Evolutionary conservation across 2,888 invertebrate species (phyloP), one percentile per base, ranked within the genome.

Genomic region (Cotesia congregata): DNA sequence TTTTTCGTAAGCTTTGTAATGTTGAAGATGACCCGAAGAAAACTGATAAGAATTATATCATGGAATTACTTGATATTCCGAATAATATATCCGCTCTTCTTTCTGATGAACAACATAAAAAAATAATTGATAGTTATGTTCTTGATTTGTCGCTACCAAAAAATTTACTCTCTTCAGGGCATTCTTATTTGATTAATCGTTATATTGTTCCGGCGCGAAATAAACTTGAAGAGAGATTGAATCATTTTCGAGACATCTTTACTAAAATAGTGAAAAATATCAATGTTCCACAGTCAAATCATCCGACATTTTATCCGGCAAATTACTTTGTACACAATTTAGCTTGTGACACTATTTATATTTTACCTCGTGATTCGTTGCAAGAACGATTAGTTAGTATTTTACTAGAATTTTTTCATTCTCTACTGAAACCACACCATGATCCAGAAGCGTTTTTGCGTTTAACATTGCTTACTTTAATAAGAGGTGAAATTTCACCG

Each of bases 121-220:
- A 69, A 0, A 72, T 88, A 1, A 9, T 88, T 0, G 64, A 67
- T 1, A 84, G 78, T 41, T 88, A 82, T 74, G 78, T 86, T 5
- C 80, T 81, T 67, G 65, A 83, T 39, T 3, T 73, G 7, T 64
- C 68, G n/a, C 1, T 59, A 15, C 61, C 62, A 9, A 20, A 67
- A 12, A 5, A 20, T 7, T 7, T 69, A 9, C 62, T 7, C 3
- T 0, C 1, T 1, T 12, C n/a, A 7, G 38, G 41, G 5, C 59
- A 20, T 39, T 3, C 6, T 17, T 76, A 78, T 17, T 73, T 74
- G 9, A 1, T 78, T 0, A 2, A 71, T 9, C 40, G 6, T 38
- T 80, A 76, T n/a, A 59, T 78, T 41, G 2, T 67, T n/a, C 61
- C 39, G 0, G 40, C 67, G 0, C 50, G 30, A 6, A 71, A 77